Conservation (phyloP, 2,113 vertebrate species). For the Macheiramphus alcinus region DNA sequence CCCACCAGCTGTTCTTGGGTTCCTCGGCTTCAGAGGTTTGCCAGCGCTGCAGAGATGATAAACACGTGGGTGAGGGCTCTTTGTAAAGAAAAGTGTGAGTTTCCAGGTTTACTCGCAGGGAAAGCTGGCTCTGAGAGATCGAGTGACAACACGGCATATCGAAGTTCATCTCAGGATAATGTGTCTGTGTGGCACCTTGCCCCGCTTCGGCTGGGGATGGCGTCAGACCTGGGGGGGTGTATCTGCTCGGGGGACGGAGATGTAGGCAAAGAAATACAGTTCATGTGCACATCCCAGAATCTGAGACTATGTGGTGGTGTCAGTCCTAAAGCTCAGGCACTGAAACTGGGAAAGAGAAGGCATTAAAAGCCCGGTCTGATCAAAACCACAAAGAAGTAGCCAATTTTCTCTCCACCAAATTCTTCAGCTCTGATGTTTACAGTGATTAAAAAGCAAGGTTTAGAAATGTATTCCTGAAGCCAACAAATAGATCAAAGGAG, state of each 20-base stretch:
- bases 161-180: fast-evolving
- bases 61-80: neutral
- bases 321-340: neutral
- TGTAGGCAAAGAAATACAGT: neutral
- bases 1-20: fast-evolving
- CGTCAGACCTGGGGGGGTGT: neutral
- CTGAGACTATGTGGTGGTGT: fast-evolving
- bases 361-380: neutral
- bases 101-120: neutral
- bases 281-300: neutral
- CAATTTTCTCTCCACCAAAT: neutral
- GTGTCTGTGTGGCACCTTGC: neutral
- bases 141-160: fast-evolving
- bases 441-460: constrained; percentile 9
- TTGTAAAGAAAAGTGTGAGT: neutral
- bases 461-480: constrained; percentile 11
- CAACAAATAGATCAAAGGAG: neutral
- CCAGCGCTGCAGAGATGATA: neutral
- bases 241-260: fast-evolving
- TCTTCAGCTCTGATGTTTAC: constrained; percentile 9
- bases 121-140: neutral
- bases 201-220: neutral
- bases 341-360: neutral
- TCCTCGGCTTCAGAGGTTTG: neutral
- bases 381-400: neutral